A percentile compares a stretch with the other conserved stretches of the same genome.
Evolutionary conservation across 23 tunicate genomes (phyloP).

Genomic region (Styela clava): DNA sequence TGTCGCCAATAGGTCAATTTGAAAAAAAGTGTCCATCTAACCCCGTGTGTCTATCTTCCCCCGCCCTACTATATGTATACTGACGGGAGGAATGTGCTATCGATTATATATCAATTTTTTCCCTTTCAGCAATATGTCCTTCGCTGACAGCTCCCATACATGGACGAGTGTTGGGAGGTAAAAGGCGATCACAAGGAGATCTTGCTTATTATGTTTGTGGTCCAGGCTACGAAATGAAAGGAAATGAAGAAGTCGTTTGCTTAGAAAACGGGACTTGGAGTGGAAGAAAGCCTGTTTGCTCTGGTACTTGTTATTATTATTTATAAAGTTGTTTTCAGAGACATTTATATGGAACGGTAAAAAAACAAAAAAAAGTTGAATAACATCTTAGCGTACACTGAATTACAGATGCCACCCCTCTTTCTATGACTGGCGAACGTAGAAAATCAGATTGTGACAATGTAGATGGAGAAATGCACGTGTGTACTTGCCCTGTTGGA

Average conservation of each 20-base stretch:
- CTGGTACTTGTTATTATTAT: too few relatives aligned
- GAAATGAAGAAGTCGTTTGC: constrained; percentile 6
- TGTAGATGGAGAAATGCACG: background rate
- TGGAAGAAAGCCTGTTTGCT: background rate
- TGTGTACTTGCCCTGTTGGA: constrained; percentile 5
- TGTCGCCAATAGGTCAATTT: too few relatives aligned
- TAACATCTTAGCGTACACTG: too few relatives aligned
- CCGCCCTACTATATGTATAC: too few relatives aligned
- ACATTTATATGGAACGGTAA: too few relatives aligned
- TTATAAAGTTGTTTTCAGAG: too few relatives aligned
- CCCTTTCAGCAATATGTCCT: background rate
- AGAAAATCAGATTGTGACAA: background rate
- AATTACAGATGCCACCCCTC: background rate
- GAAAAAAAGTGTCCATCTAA: too few relatives aligned
- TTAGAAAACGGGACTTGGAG: constrained; percentile 5
- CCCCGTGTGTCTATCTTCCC: too few relatives aligned
- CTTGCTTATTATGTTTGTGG: background rate
- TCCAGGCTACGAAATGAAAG: background rate
- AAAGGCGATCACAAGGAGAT: background rate
- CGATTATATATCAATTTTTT: background rate
- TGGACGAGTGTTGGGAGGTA: background rate
- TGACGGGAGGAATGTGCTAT: too few relatives aligned
- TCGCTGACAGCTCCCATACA: background rate
- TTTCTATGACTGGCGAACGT: background rate
- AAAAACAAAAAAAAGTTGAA: too few relatives aligned